phyloP scores from a whole-genome alignment of 2,113 vertebrate species.

The Eudyptes chrysolophus region DNA sequence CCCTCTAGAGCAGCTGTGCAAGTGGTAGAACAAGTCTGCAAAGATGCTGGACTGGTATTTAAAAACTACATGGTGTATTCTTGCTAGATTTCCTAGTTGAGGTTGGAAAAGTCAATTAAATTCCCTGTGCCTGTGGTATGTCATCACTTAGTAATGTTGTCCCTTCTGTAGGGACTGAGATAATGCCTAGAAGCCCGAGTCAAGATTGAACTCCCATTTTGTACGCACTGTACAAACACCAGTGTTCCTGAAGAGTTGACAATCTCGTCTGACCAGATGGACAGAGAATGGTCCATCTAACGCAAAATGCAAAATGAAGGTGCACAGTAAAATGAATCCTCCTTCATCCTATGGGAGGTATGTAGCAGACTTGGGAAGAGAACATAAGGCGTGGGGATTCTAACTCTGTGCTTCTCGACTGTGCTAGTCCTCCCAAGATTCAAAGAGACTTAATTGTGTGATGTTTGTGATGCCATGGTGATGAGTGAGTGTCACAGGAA shows the following conservation, averaged over 20 bases:
- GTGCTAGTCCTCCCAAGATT: neutral
- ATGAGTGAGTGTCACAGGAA: slow-evolving; percentile 12
- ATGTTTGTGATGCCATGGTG: slow-evolving; percentile 27
- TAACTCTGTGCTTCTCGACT: neutral
- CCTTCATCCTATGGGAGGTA: neutral
- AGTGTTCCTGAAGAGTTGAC: neutral
- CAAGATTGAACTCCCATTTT: neutral
- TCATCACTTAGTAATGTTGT: neutral
- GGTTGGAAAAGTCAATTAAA: neutral
- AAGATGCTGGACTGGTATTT: neutral
- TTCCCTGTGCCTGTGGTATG: neutral
- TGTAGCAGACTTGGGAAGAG: neutral
- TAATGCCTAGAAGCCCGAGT: neutral
- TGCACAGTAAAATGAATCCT: neutral
- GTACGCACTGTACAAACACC: neutral
- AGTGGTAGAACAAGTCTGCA: neutral
- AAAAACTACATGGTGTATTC: neutral
- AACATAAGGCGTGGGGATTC: neutral
- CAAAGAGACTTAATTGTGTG: neutral
- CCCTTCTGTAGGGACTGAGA: neutral
- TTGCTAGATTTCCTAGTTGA: neutral
- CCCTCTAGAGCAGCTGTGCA: neutral
- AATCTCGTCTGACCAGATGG: neutral
- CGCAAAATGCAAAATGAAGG: neutral
- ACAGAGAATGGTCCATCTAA: neutral